Base-by-base conservation (phyloP, 2,113 vertebrate genomes). In the Xiphophorus maculatus region DNA sequence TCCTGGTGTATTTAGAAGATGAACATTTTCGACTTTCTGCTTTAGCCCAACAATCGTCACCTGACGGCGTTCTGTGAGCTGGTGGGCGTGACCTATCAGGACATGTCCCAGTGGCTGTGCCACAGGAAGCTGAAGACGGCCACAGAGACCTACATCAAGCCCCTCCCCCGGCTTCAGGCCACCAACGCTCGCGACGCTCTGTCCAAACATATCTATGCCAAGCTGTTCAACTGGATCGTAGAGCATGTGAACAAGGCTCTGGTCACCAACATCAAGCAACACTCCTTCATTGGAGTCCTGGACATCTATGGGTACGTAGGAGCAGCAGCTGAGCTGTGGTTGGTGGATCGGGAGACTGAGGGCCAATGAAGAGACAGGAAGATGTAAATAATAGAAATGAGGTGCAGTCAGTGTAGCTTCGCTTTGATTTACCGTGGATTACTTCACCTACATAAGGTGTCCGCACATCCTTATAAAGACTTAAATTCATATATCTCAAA, bases 71-170 rank as follows among this genome's bases (percentile, higher is more conserved):
- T 99, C 93, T 99, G 97, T 1, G 97, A 98, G 63, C 95, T 99
- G 71, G 96, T 99, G 93, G 97, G 97, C 0, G 96, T 99, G 90
- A 94, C 96, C 62, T 98, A 97, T 60, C 96, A 97, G 78, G 97
- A 99, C 88, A 98, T 99, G 98, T 85, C 96, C 69, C 98, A 98
- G 81, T 99, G 98, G 98, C 96, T 99, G 58, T 99, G 97, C 90
- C 97, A 99, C 71, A 95, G 96, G 88, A 99, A 98, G 91, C 94
- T 99, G 4, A 96, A 96, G 78, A 99, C 98, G 1, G 95, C 97
- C 70, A 93, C 96, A 0, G 98, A 99, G 92, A 99, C 98, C 0
- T 99, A 98, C 73, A 94, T 99, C 92, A 99, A 99, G 77, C 94
- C 98, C 40, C 93, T 99, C 71, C 96, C 97, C 79, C 96, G 96